Base-by-base conservation (phyloP, 1,140 invertebrate genomes). In the Lineus longissimus region DNA sequence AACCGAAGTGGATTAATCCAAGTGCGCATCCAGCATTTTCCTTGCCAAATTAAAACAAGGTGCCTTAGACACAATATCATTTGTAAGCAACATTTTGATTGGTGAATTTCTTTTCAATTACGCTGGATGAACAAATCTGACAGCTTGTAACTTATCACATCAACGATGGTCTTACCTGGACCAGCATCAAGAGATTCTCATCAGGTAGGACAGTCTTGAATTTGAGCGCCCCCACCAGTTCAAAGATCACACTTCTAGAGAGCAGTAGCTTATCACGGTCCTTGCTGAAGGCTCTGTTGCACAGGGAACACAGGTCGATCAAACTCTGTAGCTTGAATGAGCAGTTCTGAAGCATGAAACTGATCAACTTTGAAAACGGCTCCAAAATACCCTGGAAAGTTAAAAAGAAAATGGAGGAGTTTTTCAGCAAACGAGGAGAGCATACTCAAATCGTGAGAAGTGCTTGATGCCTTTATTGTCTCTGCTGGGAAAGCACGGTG, bases 161-260 rank as follows among this genome's bases (percentile, higher is more conserved):
- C 25, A n/a, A 23, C 11, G 33, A 17, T 1, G 6, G 61, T 62
- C 43, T 67, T 80, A 90, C 89, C 71, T 94, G 92, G 27, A 98
- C 88, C 0, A 99, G 85, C 71, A 95, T 86, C 6, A 98, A 83
- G 55, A 98, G 88, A 83, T 98, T 99, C 17, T 91, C 89, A 79
- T 98, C 95, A 0, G 95, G 94, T 68, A 98, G 88, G 13, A 88
- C 89, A 6, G 88, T 89, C 84, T 98, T 98, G 75, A 97, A 97
- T 79, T 97, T 95, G 30, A 99, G 85, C 0, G 93, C 94, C 77
- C 97, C 94, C 29, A 98, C 88, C 58, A 99, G 84, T 83, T 98
- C 96, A 78, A 90, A 94, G 17, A 97, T 90, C 31, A 96, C 87
- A 65, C 92, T 91, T 56, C 95, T 84, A 22, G 93, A 93, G 30